phyloP scores from a whole-genome alignment of 2,113 vertebrate species.

The Himantopus leucocephalus region DNA sequence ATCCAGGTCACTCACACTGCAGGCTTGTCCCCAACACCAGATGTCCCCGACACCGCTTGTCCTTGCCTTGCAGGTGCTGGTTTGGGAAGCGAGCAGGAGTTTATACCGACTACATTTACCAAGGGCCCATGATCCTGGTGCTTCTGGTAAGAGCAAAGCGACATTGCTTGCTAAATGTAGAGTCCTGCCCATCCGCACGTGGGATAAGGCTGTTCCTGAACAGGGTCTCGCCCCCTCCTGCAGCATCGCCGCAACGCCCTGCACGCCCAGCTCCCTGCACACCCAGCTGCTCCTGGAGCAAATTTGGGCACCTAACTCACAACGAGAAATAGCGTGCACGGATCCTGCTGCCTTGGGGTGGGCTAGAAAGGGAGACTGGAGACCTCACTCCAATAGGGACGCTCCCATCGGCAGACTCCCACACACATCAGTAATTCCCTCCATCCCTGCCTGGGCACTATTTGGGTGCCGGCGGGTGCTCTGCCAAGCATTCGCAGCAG shows the following conservation, averaged over 20 bases:
- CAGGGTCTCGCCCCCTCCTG: neutral
- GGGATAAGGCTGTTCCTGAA: neutral
- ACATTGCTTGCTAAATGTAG: neutral
- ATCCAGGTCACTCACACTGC: neutral
- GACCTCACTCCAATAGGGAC: neutral
- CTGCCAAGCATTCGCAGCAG: neutral
- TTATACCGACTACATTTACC: conserved; percentile 98
- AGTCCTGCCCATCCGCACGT: fast-evolving
- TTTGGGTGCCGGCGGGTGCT: neutral
- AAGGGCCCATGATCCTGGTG: conserved; percentile 97
- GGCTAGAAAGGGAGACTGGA: neutral
- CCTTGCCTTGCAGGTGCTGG: conserved; percentile 87
- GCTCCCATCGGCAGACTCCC: neutral
- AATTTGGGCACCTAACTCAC: neutral
- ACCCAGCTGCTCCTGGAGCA: neutral
- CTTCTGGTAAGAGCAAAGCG: conserved; percentile 84
- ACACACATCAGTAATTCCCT: neutral
- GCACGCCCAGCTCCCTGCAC: neutral
- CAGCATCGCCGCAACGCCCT: fast-evolving
- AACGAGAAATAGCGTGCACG: fast-evolving
- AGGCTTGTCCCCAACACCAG: neutral
- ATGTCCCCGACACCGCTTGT: neutral
- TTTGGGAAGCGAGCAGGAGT: conserved; percentile 93
- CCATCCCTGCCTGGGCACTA: neutral
- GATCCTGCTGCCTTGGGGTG: neutral